Evolutionary conservation across 2,797 vertebrate genomes (phyloP).

Genomic region (Miichthys miiuy): DNA sequence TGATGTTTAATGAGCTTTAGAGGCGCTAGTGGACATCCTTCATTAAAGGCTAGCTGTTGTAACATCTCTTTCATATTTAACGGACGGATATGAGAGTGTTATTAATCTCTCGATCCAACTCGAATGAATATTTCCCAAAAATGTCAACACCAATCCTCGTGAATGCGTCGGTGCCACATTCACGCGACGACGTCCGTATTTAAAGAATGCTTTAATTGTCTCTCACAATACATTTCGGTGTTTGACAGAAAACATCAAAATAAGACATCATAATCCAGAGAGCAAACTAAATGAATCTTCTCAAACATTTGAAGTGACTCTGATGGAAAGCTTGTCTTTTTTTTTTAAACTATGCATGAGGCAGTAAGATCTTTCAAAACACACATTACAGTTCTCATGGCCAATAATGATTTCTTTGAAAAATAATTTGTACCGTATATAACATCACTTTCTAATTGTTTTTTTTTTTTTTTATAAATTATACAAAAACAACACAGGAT

Average conservation of each 20-base stretch:
- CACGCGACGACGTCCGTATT: slow-evolving; percentile 42
- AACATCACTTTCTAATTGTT: slow-evolving; percentile 62
- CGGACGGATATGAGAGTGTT: not conserved
- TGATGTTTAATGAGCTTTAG: not conserved
- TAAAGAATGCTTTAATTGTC: slow-evolving; percentile 72
- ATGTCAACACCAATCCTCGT: not conserved
- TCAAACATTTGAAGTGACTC: slow-evolving; percentile 49
- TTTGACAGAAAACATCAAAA: slow-evolving; percentile 71
- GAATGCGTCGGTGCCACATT: not conserved
- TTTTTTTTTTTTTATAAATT: slow-evolving; percentile 39
- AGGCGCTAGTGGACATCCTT: too few species aligned
- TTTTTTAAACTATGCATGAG: slow-evolving; percentile 48
- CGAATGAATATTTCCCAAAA: not conserved
- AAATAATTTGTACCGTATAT: slow-evolving; percentile 85
- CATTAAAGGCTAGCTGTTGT: too few species aligned
- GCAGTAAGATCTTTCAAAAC: slow-evolving; percentile 63
- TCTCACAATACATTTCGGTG: slow-evolving; percentile 74
- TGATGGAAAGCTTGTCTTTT: slow-evolving; percentile 39
- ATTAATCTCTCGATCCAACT: not conserved
- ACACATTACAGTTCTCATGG: slow-evolving; percentile 49
- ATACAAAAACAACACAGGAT: slow-evolving; percentile 64
- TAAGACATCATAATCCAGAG: slow-evolving; percentile 58
- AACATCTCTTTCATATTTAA: not conserved
- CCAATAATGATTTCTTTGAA: slow-evolving; percentile 59
- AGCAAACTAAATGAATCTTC: slow-evolving; percentile 59